Base-by-base conservation (phyloP, 2,888 invertebrate species). In the Cephus runcator region DNA sequence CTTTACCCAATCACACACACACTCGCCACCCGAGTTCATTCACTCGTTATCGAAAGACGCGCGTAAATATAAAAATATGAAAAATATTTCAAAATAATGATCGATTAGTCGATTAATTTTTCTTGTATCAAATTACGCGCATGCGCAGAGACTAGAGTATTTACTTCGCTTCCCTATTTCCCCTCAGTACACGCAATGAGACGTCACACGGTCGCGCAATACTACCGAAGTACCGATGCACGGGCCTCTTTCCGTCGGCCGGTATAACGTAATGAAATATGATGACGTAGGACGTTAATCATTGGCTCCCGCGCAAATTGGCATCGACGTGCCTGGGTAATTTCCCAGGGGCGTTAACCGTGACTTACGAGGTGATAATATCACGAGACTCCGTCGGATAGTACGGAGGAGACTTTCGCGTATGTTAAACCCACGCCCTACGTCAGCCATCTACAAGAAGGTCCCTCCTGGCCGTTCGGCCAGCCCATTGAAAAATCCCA, bases 261-360 rank as follows among this genome's bases (percentile, higher is more conserved):
- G 56, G 23, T 56, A 23, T 23, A 23, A 56, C 9, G 56, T 56
- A 56, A 56, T 9, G 56, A 56, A 56, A 56, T 23, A 56, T 23
- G 56, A 56, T 56, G 56, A 56, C 56, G 56, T 23, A 56, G 56
- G 23, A 77, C 80, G 79, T 79, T 81, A 78, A 77, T 84, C 82
- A 85, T 85, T 81, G 80, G 79, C 75, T 71, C 73, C 71, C 75
- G 74, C 33, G 77, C 74, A 83, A 84, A 85, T 83, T 84, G 83
- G 81, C 80, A 83, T 82, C 83, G 83, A 83, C 83, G 82, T 76
- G 83, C 79, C 83, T 81, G 78, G 78, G 79, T 86, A 83, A 87
- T 87, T 87, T 87, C 85, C 87, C 86, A 79, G 75, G 85, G 85
- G 85, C 79, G 77, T 86, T 84, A 82, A 83, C 83, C 81, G 73